These are phyloP conservation scores for Eptatretus burgeri DNA, from an alignment of 2,113 vertebrate species.

Conservation along the genomic window DNA sequence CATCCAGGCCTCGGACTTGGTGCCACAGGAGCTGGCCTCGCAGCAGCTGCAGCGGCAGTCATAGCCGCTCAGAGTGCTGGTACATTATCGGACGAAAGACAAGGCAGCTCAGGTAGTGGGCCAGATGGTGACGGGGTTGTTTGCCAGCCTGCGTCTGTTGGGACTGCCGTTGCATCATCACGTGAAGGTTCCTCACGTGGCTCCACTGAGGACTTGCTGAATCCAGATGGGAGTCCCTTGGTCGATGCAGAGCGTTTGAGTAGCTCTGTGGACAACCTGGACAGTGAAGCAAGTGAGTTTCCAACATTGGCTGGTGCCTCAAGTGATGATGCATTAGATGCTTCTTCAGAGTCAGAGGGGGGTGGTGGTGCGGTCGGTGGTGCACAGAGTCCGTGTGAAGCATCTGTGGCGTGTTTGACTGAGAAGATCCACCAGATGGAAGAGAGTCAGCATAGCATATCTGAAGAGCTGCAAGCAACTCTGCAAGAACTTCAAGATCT, in stretches of 20 bases:
- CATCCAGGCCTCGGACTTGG: constrained; percentile 38
- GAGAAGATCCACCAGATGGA: constrained; percentile 88
- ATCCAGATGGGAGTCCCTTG: constrained; percentile 29
- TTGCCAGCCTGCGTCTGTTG: constrained; percentile 3
- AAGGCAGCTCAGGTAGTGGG: constrained; percentile 23
- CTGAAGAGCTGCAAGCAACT: constrained; percentile 71
- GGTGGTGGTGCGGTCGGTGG: constrained; percentile 32
- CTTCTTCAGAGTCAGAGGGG: constrained; percentile 48
- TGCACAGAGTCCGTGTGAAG: constrained; percentile 46
- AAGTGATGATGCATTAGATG: constrained; percentile 63
- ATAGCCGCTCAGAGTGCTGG: too few species aligned
- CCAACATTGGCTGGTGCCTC: constrained; percentile 34
- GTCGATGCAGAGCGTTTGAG: constrained; percentile 41
- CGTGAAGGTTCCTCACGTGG: constrained; percentile 64
- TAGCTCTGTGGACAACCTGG: constrained; percentile 58
- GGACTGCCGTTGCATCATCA: constrained; percentile 23
- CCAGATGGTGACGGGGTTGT: constrained; percentile 36
- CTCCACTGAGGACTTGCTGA: constrained; percentile 59
- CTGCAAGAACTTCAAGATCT: constrained; percentile 64
- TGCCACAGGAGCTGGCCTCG: constrained; percentile 24
- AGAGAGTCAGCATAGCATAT: constrained; percentile 71
- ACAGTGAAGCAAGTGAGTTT: constrained; percentile 75
- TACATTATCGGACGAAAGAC: too few species aligned
- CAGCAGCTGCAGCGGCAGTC: too few species aligned
- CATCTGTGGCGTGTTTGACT: constrained; percentile 59